Evolutionary conservation across 1,140 invertebrate genomes (phyloP).

Genomic region (Aphelenchoides fujianensis): DNA sequence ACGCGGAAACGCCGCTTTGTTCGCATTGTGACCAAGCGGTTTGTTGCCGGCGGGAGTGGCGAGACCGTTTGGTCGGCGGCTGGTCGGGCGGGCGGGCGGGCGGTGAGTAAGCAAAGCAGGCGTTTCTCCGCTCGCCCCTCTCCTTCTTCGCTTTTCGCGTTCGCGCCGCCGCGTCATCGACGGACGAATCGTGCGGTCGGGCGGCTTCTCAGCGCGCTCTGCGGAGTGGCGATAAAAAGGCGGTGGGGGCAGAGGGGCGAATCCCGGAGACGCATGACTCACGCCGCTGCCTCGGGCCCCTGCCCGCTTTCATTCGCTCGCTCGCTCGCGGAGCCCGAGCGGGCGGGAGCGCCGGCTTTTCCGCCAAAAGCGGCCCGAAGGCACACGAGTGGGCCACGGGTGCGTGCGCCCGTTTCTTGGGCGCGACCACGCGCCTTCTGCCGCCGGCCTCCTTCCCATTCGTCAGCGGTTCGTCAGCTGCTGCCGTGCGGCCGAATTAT

Average conservation of each 20-base stretch:
- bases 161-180: neutral
- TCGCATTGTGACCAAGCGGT: neutral
- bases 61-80: neutral
- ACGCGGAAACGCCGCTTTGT: too few species aligned
- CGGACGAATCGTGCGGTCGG: neutral
- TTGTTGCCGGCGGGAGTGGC: neutral
- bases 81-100: neutral
- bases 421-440: neutral
- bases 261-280: neutral
- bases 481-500: neutral
- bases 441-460: neutral
- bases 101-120: slow-evolving; percentile 1
- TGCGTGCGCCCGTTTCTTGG: neutral
- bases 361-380: neutral
- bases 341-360: neutral
- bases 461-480: slow-evolving; percentile 4
- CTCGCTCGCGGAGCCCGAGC: neutral
- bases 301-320: neutral
- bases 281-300: neutral
- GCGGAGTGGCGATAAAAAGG: neutral
- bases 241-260: neutral
- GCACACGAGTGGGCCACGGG: neutral
- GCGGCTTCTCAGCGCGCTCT: neutral
- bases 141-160: neutral
- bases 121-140: neutral